Evolutionary conservation across 2,797 vertebrate genomes (phyloP).

Genomic region (Danio choprae): DNA sequence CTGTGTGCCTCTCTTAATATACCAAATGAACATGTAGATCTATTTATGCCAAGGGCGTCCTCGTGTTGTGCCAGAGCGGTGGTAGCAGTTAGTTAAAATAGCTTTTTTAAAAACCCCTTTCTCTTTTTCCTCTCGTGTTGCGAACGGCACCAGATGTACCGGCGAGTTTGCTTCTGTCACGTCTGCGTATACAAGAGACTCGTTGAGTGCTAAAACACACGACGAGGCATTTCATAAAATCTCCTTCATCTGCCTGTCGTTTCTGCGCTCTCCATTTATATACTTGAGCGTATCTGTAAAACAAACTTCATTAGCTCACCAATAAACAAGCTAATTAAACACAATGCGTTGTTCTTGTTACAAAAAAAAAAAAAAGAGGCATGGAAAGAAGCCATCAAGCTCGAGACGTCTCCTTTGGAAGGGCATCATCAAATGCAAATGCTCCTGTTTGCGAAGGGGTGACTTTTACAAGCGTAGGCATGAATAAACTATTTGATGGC

Average conservation of each 20-base stretch:
- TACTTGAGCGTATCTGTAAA: constrained; percentile 64
- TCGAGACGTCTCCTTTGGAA: constrained; percentile 51
- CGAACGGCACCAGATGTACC: constrained; percentile 72
- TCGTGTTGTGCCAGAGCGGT: constrained; percentile 84
- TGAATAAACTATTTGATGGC: constrained; percentile 58
- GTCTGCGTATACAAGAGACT: background rate
- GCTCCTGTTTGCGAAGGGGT: constrained; percentile 48
- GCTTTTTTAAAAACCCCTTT: constrained; percentile 22
- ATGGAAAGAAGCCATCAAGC: constrained; percentile 47
- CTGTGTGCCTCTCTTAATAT: constrained; percentile 96
- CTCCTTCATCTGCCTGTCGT: constrained; percentile 57
- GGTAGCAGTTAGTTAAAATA: constrained; percentile 89
- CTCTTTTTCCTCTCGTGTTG: constrained; percentile 74
- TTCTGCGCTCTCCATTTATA: constrained; percentile 63
- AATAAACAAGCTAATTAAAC: constrained; percentile 68
- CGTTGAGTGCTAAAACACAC: background rate
- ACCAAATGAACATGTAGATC: constrained; percentile 95
- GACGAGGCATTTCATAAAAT: constrained; percentile 56
- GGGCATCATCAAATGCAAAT: constrained; percentile 60
- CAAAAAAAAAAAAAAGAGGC: constrained; percentile 7
- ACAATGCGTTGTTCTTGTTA: constrained; percentile 42
- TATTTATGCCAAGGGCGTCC: constrained; percentile 92
- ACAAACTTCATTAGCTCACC: constrained; percentile 69
- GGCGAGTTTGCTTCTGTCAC: constrained; percentile 69
- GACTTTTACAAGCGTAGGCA: constrained; percentile 47